phyloP scores from a whole-genome alignment of 2,113 vertebrate genomes.

The Protobothrops mucrosquamatus region DNA sequence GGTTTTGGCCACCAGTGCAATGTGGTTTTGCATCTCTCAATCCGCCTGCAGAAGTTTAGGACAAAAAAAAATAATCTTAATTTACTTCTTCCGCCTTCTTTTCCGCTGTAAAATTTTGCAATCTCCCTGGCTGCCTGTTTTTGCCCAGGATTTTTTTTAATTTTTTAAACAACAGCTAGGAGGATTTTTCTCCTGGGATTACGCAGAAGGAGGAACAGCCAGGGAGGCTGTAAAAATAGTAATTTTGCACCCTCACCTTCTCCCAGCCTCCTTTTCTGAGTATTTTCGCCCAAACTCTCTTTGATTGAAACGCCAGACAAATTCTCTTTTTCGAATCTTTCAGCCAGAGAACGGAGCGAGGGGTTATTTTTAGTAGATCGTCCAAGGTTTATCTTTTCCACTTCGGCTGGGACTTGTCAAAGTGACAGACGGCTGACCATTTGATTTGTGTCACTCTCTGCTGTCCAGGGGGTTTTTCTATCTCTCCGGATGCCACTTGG shows the following conservation, averaged over 20 bases:
- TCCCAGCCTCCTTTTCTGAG: background rate
- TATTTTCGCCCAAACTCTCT: background rate
- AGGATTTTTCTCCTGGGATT: background rate
- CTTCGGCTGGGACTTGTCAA: background rate
- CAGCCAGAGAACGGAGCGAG: background rate
- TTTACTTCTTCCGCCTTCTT: background rate
- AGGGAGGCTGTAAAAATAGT: background rate
- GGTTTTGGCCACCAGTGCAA: background rate
- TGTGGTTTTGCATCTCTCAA: background rate
- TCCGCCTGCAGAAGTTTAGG: background rate
- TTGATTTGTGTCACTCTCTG: fast-evolving
- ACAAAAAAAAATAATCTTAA: background rate
- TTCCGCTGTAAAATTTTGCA: background rate
- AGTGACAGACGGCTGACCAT: fast-evolving
- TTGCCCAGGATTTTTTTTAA: background rate
- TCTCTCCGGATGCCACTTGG: background rate
- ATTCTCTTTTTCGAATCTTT: background rate
- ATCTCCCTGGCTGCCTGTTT: too few species aligned
- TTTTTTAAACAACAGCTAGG: too few species aligned
- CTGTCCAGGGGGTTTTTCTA: background rate
- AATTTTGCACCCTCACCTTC: background rate
- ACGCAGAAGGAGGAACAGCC: background rate
- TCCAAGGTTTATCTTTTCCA: fast-evolving
- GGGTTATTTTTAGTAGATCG: fast-evolving
- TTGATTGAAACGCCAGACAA: background rate